A percentile compares a stretch with the other conserved stretches of the same genome.
Conservation (phyloP, 1,140 invertebrate species). For the Nasonia giraulti region DNA sequence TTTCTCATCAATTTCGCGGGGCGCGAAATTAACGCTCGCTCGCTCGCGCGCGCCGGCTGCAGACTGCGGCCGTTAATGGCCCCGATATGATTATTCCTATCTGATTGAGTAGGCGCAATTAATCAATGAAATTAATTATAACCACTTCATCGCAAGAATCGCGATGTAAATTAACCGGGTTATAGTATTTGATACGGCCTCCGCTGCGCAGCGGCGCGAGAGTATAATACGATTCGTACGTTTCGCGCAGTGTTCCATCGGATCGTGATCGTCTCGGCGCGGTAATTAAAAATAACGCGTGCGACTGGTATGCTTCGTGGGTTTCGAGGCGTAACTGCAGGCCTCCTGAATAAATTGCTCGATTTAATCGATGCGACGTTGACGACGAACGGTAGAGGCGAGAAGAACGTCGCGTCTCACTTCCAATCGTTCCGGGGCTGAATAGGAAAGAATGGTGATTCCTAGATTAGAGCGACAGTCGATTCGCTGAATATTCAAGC, state of each 20-base stretch:
- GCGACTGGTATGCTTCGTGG: not conserved
- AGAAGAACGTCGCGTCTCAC: not conserved
- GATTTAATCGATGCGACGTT: constrained; percentile 18
- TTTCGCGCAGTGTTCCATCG: too few relatives aligned
- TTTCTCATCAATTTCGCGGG: not conserved
- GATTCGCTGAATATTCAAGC: too few relatives aligned
- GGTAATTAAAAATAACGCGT: not conserved
- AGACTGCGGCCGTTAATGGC: not conserved
- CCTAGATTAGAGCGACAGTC: too few relatives aligned
- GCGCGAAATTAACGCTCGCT: not conserved
- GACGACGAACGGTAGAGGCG: not conserved
- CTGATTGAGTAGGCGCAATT: not conserved
- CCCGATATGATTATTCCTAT: not conserved
- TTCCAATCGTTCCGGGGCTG: not conserved
- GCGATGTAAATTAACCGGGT: not conserved
- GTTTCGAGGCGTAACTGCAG: not conserved
- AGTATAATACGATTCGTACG: too few relatives aligned
- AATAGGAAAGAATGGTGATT: too few relatives aligned
- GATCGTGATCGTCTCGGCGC: too few relatives aligned
- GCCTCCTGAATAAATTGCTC: constrained; percentile 39
- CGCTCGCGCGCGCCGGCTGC: not conserved
- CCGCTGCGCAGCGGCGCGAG: too few relatives aligned
- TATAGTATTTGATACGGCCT: not conserved
- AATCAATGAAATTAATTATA: constrained; percentile 7
- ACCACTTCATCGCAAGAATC: not conserved